Base-by-base conservation (phyloP, 2,888 invertebrate species). In the Corythucha ciliata region DNA sequence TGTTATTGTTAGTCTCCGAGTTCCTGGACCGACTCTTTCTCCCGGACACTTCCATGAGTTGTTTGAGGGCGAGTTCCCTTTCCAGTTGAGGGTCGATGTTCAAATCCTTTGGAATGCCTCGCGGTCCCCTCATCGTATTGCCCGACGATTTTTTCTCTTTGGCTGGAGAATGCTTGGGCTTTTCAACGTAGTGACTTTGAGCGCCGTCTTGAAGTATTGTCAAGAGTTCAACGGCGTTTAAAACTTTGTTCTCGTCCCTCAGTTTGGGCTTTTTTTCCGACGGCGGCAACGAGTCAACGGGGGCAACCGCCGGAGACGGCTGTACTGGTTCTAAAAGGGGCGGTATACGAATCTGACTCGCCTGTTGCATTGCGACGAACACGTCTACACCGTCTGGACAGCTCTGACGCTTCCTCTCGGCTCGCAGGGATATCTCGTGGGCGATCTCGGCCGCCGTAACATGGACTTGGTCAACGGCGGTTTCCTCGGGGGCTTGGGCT, bases 191-290 rank as follows among this genome's bases (percentile, higher is more conserved):
- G 50, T 50, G 49, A 18, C 34, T 41, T 56, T 72, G n/a, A 6
- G 68, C 72, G 34, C 74, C 73, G 25, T 76, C 76, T 63, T 77
- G 76, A 14, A 77, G 63, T 58, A 77, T 75, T 1, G 75, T 74
- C 12, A 76, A 61, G 21, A 77, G 62, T 58, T 76, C 76, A 14
- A 72, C 72, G 59, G 75, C 71, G 58, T 74, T 71, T 1, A 68
- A 61, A 26, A 63, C 46, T 53, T 59, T 62, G 47, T 48, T 60
- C 57, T 55, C 64, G 40, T 59, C 50, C 14, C 41, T 29, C 32
- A 48, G 39, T 33, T 54, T 55, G 21, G 14, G 48, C 29, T 41
- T 36, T 54, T 51, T 56, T n/a, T n/a, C n/a, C n/a, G n/a, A n/a
- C n/a, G n/a, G n/a, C n/a, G n/a, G n/a, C n/a, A n/a, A n/a, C n/a